phyloP scores from a whole-genome alignment of 2,888 invertebrate genomes.

The Erpobdella octoculata region DNA sequence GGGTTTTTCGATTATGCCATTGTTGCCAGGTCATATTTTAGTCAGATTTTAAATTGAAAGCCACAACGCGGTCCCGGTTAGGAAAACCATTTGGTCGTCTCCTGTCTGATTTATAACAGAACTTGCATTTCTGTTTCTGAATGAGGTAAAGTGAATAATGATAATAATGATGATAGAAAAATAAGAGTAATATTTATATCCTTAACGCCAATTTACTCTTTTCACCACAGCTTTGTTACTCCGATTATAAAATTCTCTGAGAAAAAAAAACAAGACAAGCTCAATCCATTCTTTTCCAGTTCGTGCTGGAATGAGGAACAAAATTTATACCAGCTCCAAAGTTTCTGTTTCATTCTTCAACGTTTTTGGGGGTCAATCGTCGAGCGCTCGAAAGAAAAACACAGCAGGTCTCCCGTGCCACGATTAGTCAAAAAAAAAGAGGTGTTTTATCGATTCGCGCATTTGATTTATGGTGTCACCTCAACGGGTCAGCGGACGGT shows the following conservation, averaged over 20 bases:
- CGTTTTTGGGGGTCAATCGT: slow-evolving; percentile 2
- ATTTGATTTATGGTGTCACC: background rate
- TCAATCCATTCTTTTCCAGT: no score
- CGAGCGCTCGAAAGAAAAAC: background rate
- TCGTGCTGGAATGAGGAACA: background rate
- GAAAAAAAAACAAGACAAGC: no score
- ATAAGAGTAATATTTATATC: no score
- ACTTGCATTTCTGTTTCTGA: no score
- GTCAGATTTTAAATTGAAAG: slow-evolving; percentile 3
- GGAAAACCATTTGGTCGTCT: no score
- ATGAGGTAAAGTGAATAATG: no score
- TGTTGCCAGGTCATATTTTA: background rate
- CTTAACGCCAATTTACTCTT: no score
- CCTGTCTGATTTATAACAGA: no score
- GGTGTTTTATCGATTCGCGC: slow-evolving; percentile 2
- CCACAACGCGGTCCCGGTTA: background rate
- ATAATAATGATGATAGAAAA: no score
- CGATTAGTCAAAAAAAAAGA: slow-evolving; percentile 7
- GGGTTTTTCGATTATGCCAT: slow-evolving; percentile 5
- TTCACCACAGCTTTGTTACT: no score
- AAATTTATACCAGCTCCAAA: background rate
- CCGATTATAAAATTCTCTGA: no score
- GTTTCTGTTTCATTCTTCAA: background rate
- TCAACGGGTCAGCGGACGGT: background rate
- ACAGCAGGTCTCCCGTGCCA: background rate